These are phyloP conservation scores for Eupristina koningsbergeri DNA, from an alignment of 1,140 invertebrate species.

Conservation along the genomic window DNA sequence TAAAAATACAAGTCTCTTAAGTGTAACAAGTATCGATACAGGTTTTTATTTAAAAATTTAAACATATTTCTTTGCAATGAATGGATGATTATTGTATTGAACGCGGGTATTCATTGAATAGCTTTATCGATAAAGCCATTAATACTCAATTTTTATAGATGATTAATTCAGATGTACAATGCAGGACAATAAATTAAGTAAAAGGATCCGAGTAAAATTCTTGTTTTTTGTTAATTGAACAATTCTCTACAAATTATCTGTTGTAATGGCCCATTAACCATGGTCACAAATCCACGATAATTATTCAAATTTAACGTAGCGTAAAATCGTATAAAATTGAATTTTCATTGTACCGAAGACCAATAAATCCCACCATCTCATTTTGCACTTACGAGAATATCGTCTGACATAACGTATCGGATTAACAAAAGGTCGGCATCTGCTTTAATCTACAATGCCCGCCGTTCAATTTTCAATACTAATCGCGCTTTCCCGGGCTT, in stretches of 20 bases:
- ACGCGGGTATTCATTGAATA: too few relatives aligned
- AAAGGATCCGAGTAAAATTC: neutral
- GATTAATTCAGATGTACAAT: neutral
- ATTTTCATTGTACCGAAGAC: neutral
- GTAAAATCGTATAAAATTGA: conserved; percentile 19
- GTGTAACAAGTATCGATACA: too few relatives aligned
- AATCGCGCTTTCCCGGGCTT: conserved; percentile 28
- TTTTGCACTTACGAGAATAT: conserved; percentile 12
- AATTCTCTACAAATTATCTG: neutral
- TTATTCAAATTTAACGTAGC: conserved; percentile 13
- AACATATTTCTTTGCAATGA: too few relatives aligned
- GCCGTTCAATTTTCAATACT: conserved; percentile 28
- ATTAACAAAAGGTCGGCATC: conserved; percentile 29
- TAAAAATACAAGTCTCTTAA: too few relatives aligned
- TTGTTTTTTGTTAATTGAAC: neutral
- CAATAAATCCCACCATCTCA: conserved; percentile 5
- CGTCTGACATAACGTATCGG: neutral
- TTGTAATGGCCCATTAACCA: neutral
- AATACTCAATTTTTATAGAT: neutral
- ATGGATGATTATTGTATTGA: too few relatives aligned
- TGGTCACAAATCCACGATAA: neutral
- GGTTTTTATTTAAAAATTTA: too few relatives aligned
- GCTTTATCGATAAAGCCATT: too few relatives aligned
- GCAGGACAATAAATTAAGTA: neutral
- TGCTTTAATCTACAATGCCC: neutral